phyloP scores from a whole-genome alignment of 2,888 invertebrate genomes.

The Dendrolimus pini region DNA sequence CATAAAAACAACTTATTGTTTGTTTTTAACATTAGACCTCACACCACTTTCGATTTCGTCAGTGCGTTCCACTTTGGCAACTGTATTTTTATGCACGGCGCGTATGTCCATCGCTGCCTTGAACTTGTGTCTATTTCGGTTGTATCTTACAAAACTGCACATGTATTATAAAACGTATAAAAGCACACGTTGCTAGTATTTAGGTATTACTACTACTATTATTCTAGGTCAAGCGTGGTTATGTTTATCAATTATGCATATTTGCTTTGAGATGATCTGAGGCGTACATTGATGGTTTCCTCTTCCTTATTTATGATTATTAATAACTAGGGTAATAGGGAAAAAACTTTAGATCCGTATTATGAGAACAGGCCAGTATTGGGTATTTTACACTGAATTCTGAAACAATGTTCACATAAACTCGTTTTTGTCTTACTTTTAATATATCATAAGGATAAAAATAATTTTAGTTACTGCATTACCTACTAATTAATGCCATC shows the following conservation, averaged over 20 bases:
- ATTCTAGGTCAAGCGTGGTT: conserved; percentile 22
- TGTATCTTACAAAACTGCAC: conserved; percentile 21
- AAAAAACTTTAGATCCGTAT: background rate
- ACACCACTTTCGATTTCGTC: conserved; percentile 43
- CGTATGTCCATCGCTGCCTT: conserved; percentile 45
- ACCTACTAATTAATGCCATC: too few relatives aligned
- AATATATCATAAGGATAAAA: too few relatives aligned
- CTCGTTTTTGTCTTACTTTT: too few relatives aligned
- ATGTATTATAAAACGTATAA: conserved; percentile 28
- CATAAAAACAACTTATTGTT: background rate
- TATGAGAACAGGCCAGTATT: too few relatives aligned
- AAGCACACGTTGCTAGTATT: conserved; percentile 8
- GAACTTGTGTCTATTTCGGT: conserved; percentile 40
- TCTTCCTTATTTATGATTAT: background rate
- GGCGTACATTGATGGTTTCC: background rate
- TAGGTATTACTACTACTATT: too few relatives aligned
- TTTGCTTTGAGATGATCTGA: background rate
- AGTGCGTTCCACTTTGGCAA: conserved; percentile 17
- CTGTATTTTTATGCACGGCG: conserved; percentile 33
- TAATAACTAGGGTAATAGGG: conserved; percentile 2
- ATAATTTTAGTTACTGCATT: too few relatives aligned
- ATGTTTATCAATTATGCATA: conserved; percentile 13
- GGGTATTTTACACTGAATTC: too few relatives aligned
- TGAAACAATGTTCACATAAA: too few relatives aligned
- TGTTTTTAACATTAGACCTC: conserved; percentile 21